Percentiles rank a stretch among this genome's conserved stretches.
These are phyloP conservation scores for Hydraecia micacea DNA, from an alignment of 2,888 invertebrate species.

Conservation along the genomic window DNA sequence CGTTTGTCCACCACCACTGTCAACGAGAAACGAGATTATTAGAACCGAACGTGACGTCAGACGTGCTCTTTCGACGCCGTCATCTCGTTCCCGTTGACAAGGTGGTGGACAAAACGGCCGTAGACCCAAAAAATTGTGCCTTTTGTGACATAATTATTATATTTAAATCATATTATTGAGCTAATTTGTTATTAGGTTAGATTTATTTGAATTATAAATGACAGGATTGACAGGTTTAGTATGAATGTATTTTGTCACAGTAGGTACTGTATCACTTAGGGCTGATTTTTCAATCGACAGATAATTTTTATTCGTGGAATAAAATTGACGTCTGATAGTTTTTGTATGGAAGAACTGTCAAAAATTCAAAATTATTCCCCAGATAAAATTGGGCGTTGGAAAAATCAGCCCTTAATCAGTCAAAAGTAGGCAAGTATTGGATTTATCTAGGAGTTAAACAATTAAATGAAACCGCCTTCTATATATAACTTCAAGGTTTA, in stretches of 20 bases:
- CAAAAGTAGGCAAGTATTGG: not conserved
- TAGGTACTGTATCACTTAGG: not conserved
- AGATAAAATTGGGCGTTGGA: too few species aligned
- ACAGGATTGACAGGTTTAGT: not conserved
- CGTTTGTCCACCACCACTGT: not conserved
- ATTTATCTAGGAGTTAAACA: not conserved
- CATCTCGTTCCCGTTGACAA: not conserved
- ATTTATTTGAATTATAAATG: slow-evolving; percentile 6
- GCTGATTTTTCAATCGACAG: too few species aligned
- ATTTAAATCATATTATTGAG: slow-evolving; percentile 1
- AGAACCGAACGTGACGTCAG: not conserved
- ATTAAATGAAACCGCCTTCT: not conserved
- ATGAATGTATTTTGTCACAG: slow-evolving; percentile 3
- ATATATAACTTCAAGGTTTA: not conserved
- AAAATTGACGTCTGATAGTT: too few species aligned
- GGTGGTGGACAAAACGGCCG: not conserved
- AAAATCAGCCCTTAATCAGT: not conserved
- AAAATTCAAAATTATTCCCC: too few species aligned
- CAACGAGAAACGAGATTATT: not conserved
- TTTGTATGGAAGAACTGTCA: too few species aligned
- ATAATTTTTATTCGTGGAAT: too few species aligned
- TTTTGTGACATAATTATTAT: not conserved
- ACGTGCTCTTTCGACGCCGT: not conserved
- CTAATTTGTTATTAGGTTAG: not conserved
- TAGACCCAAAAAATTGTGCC: not conserved